Evolutionary conservation across 2,888 invertebrate genomes (phyloP).

Genomic region (Eupeodes latifasciatus): DNA sequence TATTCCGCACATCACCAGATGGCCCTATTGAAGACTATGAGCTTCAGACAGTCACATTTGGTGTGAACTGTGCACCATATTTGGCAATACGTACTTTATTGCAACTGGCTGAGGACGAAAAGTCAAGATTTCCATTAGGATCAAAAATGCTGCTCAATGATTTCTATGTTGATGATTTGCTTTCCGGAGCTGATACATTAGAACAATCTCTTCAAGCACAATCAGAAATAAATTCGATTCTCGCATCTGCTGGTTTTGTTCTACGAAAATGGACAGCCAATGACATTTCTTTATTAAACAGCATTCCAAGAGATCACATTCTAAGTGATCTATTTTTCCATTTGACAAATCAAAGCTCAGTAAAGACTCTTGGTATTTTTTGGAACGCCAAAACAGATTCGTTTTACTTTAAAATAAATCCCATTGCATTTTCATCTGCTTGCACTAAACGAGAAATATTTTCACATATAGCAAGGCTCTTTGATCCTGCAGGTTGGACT

Average conservation of each 20-base stretch:
- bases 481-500: constrained; percentile 57
- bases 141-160: constrained; percentile 20
- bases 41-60: constrained; percentile 57
- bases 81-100: constrained; percentile 55
- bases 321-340: constrained; percentile 23
- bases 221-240: constrained; percentile 50
- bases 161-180: constrained; percentile 63
- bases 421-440: not conserved
- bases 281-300: not conserved
- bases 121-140: constrained; percentile 25
- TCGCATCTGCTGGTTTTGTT: constrained; percentile 49
- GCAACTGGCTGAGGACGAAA: constrained; percentile 50
- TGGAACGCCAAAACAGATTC: constrained; percentile 56
- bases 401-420: constrained; percentile 39
- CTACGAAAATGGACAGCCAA: constrained; percentile 67
- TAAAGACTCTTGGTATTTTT: constrained; percentile 50
- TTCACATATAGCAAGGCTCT: constrained; percentile 53
- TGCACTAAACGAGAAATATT: constrained; percentile 55
- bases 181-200: constrained; percentile 49
- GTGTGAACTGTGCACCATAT: constrained; percentile 47
- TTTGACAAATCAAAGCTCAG: constrained; percentile 12
- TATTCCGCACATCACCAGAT: constrained; percentile 48
- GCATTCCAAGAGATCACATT: constrained; percentile 9
- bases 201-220: constrained; percentile 33
- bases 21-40: constrained; percentile 39